These are phyloP conservation scores for Cyphomyrus plagiostoma DNA, from an alignment of 2,113 vertebrate species.

Conservation along the genomic window DNA sequence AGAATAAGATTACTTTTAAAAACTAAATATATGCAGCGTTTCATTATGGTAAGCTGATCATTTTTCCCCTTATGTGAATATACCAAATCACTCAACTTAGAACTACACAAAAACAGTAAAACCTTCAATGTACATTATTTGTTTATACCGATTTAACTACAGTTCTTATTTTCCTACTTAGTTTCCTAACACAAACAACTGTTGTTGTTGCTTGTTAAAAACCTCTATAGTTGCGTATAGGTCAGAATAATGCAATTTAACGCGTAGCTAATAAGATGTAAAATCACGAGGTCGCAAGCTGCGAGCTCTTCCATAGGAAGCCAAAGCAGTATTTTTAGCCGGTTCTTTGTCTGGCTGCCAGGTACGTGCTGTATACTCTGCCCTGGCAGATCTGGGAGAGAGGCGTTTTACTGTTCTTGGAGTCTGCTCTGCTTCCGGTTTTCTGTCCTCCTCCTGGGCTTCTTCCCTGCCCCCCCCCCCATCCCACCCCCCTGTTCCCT, in stretches of 20 bases:
- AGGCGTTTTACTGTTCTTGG: background rate
- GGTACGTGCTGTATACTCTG: background rate
- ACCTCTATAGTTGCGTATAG: background rate
- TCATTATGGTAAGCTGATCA: background rate
- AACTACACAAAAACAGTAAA: background rate
- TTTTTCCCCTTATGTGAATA: background rate
- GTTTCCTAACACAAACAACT: background rate
- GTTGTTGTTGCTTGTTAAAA: background rate
- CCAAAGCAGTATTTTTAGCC: background rate
- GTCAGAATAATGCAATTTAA: background rate
- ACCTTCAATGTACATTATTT: background rate
- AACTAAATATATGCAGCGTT: background rate
- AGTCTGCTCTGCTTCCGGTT: slow-evolving; percentile 1
- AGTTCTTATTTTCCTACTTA: background rate
- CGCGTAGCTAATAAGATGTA: background rate
- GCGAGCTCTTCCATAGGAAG: background rate
- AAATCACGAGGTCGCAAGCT: background rate
- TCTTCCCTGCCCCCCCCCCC: background rate
- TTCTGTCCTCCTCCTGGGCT: background rate
- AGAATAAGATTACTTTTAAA: background rate
- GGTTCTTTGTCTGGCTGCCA: background rate
- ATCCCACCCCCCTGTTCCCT: background rate
- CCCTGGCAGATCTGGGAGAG: background rate
- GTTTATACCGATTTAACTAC: background rate
- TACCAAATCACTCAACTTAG: background rate